Base-by-base conservation (phyloP, 1,140 invertebrate species). In the Ostrea denselamellosa region DNA sequence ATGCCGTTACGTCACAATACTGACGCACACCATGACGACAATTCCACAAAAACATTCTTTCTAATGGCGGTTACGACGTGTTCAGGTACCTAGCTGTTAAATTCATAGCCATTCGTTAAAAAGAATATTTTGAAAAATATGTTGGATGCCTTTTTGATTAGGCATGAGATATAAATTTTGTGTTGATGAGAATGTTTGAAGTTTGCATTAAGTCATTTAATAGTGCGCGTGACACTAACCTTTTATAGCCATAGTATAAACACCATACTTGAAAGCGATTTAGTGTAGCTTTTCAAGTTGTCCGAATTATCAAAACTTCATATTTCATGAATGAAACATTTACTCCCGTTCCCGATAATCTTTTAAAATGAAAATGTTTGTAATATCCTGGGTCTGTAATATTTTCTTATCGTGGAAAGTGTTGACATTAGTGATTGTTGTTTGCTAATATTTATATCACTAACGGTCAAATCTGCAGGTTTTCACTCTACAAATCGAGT, bases 311-410 rank as follows among this genome's bases (percentile, higher is more conserved):
- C 56, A 19, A 62, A 62, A 62, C 56, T 62, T 62, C 56, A 62
- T 62, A 62, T 62, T 19, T 12, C 56, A 62, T 62, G 56, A 62
- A 62, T 62, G 56, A 62, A 62, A n/a, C 7, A 62, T 62, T 44
- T 44, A n/a, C 56, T 62, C 56, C 17, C 14, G n/a, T n/a, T 62
- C n/a, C 56, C 56, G 56, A 19, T 62, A 19, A 62, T 62, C 56
- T 62, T 62, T 62, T n/a, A n/a, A 62, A 62, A 62, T 62, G 56
- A 62, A 62, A 62, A 62, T 62, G 56, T 62, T 62, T 62, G 56
- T 19, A 62, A 62, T 62, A n/a, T 14, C n/a, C 56, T 19, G 56
- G n/a, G 8, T 62, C 19, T 62, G 56, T 62, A 19, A 19, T 17
- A n/a, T 7, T 7, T 62, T 19, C n/a, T 62, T 62, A 62, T 62